Percentiles rank a stretch among this genome's conserved stretches.
These are phyloP conservation scores for Aleiodes testaceus DNA, from an alignment of 2,888 invertebrate species.

Conservation along the genomic window DNA sequence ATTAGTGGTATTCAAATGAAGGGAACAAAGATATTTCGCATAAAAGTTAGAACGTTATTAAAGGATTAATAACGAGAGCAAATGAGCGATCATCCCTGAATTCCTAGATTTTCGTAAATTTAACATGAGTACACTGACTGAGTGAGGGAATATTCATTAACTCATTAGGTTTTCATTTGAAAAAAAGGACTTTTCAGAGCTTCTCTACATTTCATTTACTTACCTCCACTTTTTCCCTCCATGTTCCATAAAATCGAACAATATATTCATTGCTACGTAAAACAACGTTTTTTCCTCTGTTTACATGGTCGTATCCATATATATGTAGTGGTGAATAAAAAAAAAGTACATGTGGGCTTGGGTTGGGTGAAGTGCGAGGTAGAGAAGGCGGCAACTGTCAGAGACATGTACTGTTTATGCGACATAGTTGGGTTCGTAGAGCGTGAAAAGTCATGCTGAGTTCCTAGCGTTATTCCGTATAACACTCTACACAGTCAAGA, in stretches of 20 bases:
- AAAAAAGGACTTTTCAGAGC: not conserved
- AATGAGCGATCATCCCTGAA: not conserved
- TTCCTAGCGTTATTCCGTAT: constrained; percentile 13
- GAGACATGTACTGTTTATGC: constrained; percentile 5
- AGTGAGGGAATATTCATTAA: too few relatives aligned
- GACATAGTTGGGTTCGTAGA: constrained; percentile 12
- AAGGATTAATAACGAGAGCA: constrained; percentile 11
- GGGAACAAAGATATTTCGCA: constrained; percentile 67
- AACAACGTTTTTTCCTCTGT: not conserved
- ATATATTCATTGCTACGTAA: not conserved
- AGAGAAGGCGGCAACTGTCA: constrained; percentile 26
- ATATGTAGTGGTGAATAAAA: constrained; percentile 7
- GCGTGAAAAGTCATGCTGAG: constrained; percentile 24
- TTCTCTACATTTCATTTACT: constrained; percentile 2
- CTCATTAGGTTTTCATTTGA: not conserved
- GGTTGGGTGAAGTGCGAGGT: constrained; percentile 31
- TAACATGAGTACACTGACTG: not conserved
- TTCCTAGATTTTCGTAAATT: not conserved
- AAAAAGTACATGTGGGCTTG: not conserved
- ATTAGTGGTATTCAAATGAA: constrained; percentile 72
- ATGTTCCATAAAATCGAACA: not conserved
- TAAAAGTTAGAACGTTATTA: constrained; percentile 63
- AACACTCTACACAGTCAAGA: constrained; percentile 2
- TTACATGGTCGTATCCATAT: not conserved
- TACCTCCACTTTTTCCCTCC: not conserved